Conservation (phyloP, 2,888 invertebrate genomes). For the Drosophila kokeensis region DNA sequence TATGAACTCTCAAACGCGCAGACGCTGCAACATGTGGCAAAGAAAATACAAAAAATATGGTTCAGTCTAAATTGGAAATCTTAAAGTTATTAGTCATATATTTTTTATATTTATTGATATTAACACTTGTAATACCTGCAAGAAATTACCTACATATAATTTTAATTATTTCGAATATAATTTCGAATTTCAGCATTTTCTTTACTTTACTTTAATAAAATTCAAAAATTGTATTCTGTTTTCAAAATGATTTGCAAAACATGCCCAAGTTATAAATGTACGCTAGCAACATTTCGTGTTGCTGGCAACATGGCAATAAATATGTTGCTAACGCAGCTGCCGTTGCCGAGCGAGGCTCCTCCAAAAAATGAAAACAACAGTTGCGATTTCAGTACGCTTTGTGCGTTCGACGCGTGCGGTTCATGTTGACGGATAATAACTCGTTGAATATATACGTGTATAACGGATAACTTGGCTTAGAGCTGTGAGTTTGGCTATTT, state of each 20-base stretch:
- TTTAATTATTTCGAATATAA: not conserved
- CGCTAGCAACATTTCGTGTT: conserved; percentile 43
- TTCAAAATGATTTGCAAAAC: not conserved
- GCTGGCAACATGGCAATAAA: conserved; percentile 47
- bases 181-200: not conserved
- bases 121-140: no score
- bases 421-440: conserved; percentile 56
- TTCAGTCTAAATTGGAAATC: not conserved
- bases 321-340: conserved; percentile 29
- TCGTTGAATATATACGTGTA: conserved; percentile 19
- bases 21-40: conserved; percentile 68
- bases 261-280: not conserved
- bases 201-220: not conserved
- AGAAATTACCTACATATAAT: fast-evolving
- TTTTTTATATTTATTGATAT: not conserved
- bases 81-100: not conserved
- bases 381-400: conserved; percentile 80
- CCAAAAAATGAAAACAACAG: conserved; percentile 44
- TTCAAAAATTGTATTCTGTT: not conserved
- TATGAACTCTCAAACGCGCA: conserved; percentile 44
- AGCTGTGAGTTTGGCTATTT: conserved; percentile 18
- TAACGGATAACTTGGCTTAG: conserved; percentile 56
- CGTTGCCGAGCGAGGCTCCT: conserved; percentile 61
- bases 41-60: not conserved
- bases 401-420: conserved; percentile 83